Percentiles rank a stretch among this genome's conserved stretches.
These are phyloP conservation scores for Platycheirus albimanus DNA, from an alignment of 2,888 invertebrate species.

Conservation along the genomic window DNA sequence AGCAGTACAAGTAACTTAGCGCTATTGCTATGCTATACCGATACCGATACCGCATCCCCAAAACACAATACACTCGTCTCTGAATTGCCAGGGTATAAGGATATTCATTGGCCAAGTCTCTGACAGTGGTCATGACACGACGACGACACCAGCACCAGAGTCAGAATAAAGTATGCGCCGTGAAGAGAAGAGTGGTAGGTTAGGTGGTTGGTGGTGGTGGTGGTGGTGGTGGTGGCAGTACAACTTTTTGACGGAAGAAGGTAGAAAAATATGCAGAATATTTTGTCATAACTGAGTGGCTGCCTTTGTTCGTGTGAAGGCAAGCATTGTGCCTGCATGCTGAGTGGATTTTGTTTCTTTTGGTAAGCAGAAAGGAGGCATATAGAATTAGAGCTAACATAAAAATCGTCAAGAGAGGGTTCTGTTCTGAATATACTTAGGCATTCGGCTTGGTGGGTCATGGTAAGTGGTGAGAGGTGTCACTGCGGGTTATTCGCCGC, in stretches of 20 bases:
- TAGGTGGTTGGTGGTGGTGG: too few relatives aligned
- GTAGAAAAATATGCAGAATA: constrained; percentile 67
- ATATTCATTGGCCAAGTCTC: constrained; percentile 56
- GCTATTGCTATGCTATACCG: too few relatives aligned
- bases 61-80: constrained; percentile 56
- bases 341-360: constrained; percentile 30
- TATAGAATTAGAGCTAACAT: constrained; percentile 21
- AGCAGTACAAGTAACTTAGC: constrained; percentile 62
- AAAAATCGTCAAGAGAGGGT: constrained; percentile 14
- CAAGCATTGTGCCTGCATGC: constrained; percentile 66
- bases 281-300: constrained; percentile 72
- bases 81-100: constrained; percentile 40
- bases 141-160: constrained; percentile 38
- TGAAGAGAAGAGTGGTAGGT: too few relatives aligned
- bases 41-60: constrained; percentile 68
- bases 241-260: constrained; percentile 67
- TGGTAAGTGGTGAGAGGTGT: constrained; percentile 59
- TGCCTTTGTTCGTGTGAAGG: constrained; percentile 64
- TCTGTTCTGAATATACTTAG: constrained; percentile 27
- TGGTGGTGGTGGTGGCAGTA: neutral
- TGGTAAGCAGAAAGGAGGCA: constrained; percentile 8
- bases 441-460: constrained; percentile 10
- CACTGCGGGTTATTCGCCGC: constrained; percentile 69
- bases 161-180: neutral
- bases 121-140: constrained; percentile 70